Evolutionary conservation across 2,797 vertebrate genomes (phyloP).

Genomic region (Chelonia mydas): DNA sequence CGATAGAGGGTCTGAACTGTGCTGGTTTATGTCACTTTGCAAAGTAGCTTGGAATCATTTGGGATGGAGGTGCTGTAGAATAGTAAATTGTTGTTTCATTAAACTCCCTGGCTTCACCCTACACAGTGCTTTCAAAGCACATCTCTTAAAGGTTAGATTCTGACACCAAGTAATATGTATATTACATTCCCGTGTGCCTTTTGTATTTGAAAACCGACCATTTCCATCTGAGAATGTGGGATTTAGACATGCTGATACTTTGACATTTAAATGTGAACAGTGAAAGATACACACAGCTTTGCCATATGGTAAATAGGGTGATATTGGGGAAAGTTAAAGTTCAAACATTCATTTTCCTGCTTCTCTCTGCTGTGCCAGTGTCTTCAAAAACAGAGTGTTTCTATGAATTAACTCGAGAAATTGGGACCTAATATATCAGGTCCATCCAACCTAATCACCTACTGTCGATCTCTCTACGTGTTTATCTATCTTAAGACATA

Average conservation of each 20-base stretch:
- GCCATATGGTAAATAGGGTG: conserved; percentile 46
- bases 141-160: conserved; percentile 47
- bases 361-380: background rate
- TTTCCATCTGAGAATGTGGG: conserved; percentile 60
- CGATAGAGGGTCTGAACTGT: background rate
- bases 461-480: background rate
- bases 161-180: conserved; percentile 51
- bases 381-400: background rate
- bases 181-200: conserved; percentile 49
- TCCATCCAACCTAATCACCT: background rate
- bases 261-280: conserved; percentile 70
- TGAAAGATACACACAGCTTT: conserved; percentile 50
- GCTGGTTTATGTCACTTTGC: background rate
- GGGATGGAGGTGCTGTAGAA: background rate
- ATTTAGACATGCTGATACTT: conserved; percentile 61
- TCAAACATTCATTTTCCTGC: conserved; percentile 15
- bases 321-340: conserved; percentile 43
- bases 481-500: background rate
- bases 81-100: conserved; percentile 30
- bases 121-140: conserved; percentile 20
- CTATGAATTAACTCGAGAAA: background rate
- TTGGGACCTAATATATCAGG: background rate
- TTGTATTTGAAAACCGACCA: conserved; percentile 55
- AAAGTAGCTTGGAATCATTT: background rate
- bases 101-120: conserved; percentile 19